Evolutionary conservation across 1,140 invertebrate genomes (phyloP).

Genomic region (Oncopodura yosiiana): DNA sequence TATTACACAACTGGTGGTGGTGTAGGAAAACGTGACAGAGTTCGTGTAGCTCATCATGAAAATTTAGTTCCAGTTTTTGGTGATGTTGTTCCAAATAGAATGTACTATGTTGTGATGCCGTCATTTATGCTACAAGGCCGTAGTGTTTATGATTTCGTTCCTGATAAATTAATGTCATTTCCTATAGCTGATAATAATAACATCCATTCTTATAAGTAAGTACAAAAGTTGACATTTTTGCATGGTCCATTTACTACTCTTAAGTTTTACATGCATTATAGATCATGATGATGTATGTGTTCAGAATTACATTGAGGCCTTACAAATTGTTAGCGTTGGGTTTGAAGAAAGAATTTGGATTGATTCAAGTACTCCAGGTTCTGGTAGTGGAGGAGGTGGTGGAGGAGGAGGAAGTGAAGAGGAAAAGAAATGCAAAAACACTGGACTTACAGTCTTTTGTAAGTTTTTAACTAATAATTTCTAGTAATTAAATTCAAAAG

Average conservation of each 20-base stretch:
- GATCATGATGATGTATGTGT: slow-evolving; percentile 22
- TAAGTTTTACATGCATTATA: neutral
- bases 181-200: neutral
- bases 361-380: neutral
- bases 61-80: neutral
- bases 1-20: slow-evolving; percentile 1
- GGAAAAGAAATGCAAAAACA: too few species aligned
- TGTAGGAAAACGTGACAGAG: neutral
- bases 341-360: slow-evolving; percentile 27
- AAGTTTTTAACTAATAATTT: too few species aligned
- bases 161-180: neutral
- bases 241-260: neutral
- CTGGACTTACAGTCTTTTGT: slow-evolving; percentile 1
- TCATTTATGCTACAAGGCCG: slow-evolving; percentile 12
- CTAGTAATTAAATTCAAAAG: too few species aligned
- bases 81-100: neutral
- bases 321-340: neutral
- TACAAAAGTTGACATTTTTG: neutral
- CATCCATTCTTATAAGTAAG: neutral
- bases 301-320: neutral
- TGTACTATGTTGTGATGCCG: slow-evolving; percentile 18
- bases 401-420: neutral
- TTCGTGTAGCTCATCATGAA: neutral
- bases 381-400: neutral
- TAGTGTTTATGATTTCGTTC: slow-evolving; percentile 3